A percentile compares a stretch with the other conserved stretches of the same genome.
Conservation (phyloP, 2,888 invertebrate species). For the Coecobrya sp. region DNA sequence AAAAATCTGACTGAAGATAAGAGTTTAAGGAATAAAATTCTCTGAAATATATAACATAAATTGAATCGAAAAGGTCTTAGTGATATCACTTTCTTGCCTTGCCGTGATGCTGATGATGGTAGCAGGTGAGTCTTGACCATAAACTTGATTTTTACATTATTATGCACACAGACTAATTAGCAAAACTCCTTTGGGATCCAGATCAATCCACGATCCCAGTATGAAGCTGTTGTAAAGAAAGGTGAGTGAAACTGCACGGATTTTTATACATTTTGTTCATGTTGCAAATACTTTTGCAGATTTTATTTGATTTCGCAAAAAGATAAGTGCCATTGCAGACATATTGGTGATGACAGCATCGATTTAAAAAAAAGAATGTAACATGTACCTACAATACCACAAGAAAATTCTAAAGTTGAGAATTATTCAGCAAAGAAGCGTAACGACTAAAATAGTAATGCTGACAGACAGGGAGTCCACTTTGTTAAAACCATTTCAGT, state of each 20-base stretch:
- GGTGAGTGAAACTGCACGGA: background rate
- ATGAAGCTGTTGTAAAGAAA: background rate
- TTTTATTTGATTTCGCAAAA: background rate
- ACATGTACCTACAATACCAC: background rate
- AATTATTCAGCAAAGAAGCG: background rate
- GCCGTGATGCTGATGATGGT: background rate
- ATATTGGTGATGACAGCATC: conserved; percentile 3
- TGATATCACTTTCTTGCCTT: background rate
- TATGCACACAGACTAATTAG: background rate
- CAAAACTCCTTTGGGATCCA: conserved; percentile 21
- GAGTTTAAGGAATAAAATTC: background rate
- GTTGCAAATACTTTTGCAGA: background rate
- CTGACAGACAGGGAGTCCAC: conserved; percentile 19
- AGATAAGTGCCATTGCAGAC: background rate
- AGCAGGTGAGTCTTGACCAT: background rate
- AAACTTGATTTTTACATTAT: background rate
- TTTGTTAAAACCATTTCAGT: conserved; percentile 28
- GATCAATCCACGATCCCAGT: conserved; percentile 42
- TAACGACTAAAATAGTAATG: conserved; percentile 4
- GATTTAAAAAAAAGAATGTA: background rate
- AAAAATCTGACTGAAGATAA: background rate
- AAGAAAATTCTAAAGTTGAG: background rate
- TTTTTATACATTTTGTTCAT: background rate
- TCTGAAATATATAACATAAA: background rate
- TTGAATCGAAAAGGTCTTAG: background rate